phyloP scores from a whole-genome alignment of 2,888 invertebrate genomes.

The Orthosia incerta region DNA sequence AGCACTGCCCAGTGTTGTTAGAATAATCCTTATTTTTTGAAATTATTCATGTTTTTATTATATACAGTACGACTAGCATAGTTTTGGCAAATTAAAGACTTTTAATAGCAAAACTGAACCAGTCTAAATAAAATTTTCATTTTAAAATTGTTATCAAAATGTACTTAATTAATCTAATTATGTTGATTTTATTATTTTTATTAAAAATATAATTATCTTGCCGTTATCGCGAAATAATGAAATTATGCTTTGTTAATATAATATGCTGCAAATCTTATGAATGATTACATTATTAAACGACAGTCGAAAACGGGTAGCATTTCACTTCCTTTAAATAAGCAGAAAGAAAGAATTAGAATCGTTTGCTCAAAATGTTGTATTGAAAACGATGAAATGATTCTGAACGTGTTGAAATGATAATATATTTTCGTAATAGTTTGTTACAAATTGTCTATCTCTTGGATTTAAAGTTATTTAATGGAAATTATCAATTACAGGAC shows the following conservation, averaged over 20 bases:
- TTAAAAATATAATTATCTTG: conserved; percentile 70
- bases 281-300: conserved; percentile 63
- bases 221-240: conserved; percentile 56
- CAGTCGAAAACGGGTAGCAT: conserved; percentile 72
- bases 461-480: conserved; percentile 71
- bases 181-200: conserved; percentile 74
- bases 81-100: conserved; percentile 25
- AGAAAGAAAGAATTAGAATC: conserved; percentile 56
- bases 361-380: conserved; percentile 71
- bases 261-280: conserved; percentile 80
- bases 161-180: conserved; percentile 79
- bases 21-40: conserved; percentile 48
- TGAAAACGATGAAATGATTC: conserved; percentile 56
- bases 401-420: conserved; percentile 67
- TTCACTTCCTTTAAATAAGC: conserved; percentile 69
- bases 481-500: conserved; percentile 77
- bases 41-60: conserved; percentile 40
- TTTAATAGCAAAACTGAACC: conserved; percentile 28
- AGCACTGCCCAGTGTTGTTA: conserved; percentile 63
- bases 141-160: conserved; percentile 68
- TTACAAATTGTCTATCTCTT: conserved; percentile 76
- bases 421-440: conserved; percentile 81
- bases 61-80: conserved; percentile 16
- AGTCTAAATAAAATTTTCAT: conserved; percentile 37
- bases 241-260: conserved; percentile 62